Percentiles rank a stretch among this genome's conserved stretches.
Conservation (phyloP, 2,113 vertebrate genomes). For the Parus major region DNA sequence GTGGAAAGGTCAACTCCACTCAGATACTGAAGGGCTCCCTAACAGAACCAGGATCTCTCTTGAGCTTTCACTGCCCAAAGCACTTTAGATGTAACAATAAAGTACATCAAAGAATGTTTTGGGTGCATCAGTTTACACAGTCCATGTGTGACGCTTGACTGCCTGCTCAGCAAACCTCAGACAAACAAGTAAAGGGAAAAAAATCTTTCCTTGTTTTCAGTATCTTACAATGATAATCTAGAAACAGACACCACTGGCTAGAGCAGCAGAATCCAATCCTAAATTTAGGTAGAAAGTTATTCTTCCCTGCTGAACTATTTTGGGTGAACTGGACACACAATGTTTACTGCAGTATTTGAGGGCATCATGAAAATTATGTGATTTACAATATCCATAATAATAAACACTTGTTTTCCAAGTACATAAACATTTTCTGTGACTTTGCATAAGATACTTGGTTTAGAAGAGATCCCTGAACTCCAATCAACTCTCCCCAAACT, state of each 20-base stretch:
- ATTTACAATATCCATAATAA: background rate
- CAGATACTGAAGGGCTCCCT: background rate
- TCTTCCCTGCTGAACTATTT: background rate
- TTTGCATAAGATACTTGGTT: background rate
- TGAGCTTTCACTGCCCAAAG: background rate
- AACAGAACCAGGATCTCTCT: background rate
- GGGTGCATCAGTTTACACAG: background rate
- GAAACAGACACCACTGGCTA: background rate
- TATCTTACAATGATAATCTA: background rate
- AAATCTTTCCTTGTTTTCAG: background rate
- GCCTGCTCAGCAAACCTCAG: background rate
- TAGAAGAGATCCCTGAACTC: background rate
- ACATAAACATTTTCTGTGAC: background rate
- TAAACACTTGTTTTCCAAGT: background rate
- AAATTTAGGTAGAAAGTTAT: background rate
- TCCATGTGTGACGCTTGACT: accelerated
- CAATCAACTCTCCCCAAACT: background rate
- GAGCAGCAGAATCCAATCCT: background rate
- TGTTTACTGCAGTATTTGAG: background rate
- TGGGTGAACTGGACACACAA: background rate
- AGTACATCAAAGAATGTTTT: background rate
- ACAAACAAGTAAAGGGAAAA: background rate
- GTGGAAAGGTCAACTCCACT: background rate
- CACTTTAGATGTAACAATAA: background rate
- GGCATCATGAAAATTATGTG: accelerated